Conservation (phyloP, 2,888 invertebrate species). For the Calameuta idolon region DNA sequence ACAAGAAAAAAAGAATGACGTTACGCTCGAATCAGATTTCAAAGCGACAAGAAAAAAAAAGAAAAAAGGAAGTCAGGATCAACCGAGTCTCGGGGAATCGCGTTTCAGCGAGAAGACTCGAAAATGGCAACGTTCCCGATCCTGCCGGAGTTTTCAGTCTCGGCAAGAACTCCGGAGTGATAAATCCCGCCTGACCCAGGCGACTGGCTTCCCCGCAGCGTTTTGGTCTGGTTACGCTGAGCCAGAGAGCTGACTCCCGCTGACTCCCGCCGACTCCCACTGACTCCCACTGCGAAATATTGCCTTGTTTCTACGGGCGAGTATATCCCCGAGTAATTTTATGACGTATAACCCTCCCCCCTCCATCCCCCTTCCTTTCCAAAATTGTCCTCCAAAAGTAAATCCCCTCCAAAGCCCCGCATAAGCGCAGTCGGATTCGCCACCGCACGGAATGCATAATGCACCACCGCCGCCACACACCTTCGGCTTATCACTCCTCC, state of each 20-base stretch:
- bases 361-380: conserved; percentile 23
- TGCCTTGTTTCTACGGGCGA: conserved; percentile 48
- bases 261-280: too few species aligned
- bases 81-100: neutral
- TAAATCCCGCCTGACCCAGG: conserved; percentile 53
- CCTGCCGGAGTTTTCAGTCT: neutral
- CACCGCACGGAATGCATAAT: neutral
- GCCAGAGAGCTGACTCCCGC: conserved; percentile 25
- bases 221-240: conserved; percentile 46
- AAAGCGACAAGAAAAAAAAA: neutral
- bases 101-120: neutral
- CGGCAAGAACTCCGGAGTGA: conserved; percentile 52
- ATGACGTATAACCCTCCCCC: conserved; percentile 44
- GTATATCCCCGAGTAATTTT: conserved; percentile 55
- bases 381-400: conserved; percentile 1
- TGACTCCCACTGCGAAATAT: conserved; percentile 48
- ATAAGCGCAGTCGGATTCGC: conserved; percentile 5
- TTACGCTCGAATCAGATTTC: neutral
- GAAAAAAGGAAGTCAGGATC: neutral
- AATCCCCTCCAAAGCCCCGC: neutral
- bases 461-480: neutral
- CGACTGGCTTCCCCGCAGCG: conserved; percentile 43
- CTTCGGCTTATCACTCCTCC: neutral
- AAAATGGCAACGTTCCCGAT: conserved; percentile 5
- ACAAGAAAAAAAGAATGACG: conserved; percentile 24